Evolutionary conservation across 2,797 vertebrate genomes (phyloP), one percentile per base, ranked within the genome.

Genomic region (Sardinella longiceps): DNA sequence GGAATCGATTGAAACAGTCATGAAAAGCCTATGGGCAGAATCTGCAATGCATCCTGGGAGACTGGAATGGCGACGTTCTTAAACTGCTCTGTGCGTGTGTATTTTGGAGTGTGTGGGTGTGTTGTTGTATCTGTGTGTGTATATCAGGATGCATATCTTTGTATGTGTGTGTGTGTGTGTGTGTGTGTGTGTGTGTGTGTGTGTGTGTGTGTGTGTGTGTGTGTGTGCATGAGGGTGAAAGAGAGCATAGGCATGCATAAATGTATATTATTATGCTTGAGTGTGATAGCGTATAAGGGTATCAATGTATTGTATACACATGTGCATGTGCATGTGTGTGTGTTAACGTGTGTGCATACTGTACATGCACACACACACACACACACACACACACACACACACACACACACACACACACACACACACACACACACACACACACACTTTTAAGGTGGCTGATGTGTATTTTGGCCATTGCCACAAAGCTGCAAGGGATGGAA

Each of bases 381-480:
- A 3, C 46, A 48, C 46, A 48, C 46, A 3, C n/a, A n/a, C n/a
- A n/a, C n/a, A n/a, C n/a, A n/a, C n/a, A n/a, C n/a, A n/a, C n/a
- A n/a, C n/a, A n/a, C n/a, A n/a, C n/a, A n/a, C n/a, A n/a, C n/a
- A n/a, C n/a, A n/a, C n/a, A n/a, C n/a, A n/a, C n/a, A n/a, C n/a
- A n/a, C n/a, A n/a, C n/a, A n/a, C n/a, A n/a, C 39, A 43, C 20
- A 50, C 14, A 2, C 15, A 18, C 20, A 23, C 51, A 18, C 58
- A 66, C 37, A 77, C 70, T 77, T 77, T 43, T 43, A 77, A 77
- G 70, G 70, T 77, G 33, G 37, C 70, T 77, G 70, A 77, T 43
- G 70, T 77, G 70, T 77, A 43, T 70, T 70, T 70, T 70, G 66
- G 66, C 30, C 23, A 12, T 14, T 43, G 37, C 33, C 18, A 77